Evolutionary conservation across 1,140 invertebrate species (phyloP).

Genomic region (Palaemon carinicauda): DNA sequence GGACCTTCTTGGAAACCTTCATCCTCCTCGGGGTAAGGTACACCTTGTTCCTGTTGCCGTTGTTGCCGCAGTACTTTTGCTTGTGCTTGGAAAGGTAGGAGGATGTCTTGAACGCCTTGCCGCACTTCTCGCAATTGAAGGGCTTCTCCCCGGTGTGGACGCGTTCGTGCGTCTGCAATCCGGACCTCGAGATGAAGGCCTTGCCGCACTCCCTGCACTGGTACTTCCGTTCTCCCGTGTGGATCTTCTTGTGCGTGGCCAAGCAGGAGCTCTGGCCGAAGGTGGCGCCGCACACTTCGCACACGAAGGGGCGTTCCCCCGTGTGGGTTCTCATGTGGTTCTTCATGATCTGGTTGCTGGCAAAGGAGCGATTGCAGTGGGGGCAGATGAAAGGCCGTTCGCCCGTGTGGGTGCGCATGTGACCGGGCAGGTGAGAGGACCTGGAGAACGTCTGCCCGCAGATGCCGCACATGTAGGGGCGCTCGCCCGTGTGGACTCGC

Average conservation of each 20-base stretch:
- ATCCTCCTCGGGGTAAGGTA: no score
- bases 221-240: constrained; percentile 73
- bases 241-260: constrained; percentile 78
- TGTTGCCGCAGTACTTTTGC: constrained; percentile 45
- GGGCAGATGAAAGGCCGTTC: constrained; percentile 61
- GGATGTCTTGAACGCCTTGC: constrained; percentile 55
- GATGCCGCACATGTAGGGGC: constrained; percentile 73
- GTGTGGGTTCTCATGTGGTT: constrained; percentile 62
- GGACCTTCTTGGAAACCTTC: not conserved
- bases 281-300: constrained; percentile 68
- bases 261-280: constrained; percentile 51
- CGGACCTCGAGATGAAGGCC: constrained; percentile 69
- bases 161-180: constrained; percentile 50
- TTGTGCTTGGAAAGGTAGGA: constrained; percentile 54
- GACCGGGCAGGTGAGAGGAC: constrained; percentile 50
- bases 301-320: constrained; percentile 70
- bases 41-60: constrained; percentile 10
- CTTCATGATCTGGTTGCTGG: constrained; percentile 67
- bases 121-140: constrained; percentile 55
- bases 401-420: constrained; percentile 61
- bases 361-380: constrained; percentile 62
- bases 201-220: constrained; percentile 72
- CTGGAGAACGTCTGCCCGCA: constrained; percentile 64
- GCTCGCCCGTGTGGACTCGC: constrained; percentile 76
- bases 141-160: constrained; percentile 63